phyloP scores from a whole-genome alignment of 64 coral and sea anemone species.

The Acropora yongei region DNA sequence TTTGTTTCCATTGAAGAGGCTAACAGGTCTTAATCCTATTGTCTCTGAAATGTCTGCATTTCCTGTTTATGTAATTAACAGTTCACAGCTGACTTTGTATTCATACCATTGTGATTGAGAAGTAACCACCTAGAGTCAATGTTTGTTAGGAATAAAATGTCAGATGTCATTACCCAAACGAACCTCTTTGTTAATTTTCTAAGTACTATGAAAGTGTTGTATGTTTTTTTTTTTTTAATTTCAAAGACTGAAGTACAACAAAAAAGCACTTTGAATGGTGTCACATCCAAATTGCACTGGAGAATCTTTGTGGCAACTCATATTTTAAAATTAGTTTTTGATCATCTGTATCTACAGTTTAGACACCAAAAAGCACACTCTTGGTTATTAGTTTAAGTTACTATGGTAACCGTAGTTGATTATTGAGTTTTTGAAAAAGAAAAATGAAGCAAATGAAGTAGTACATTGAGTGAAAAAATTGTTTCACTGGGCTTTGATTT shows the following conservation, averaged over 20 bases:
- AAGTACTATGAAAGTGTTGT: neutral
- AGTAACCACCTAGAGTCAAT: slow-evolving; percentile 3
- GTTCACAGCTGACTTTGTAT: slow-evolving; percentile 6
- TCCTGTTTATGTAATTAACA: slow-evolving; percentile 10
- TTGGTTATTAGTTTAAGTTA: too few species aligned
- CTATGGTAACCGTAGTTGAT: too few species aligned
- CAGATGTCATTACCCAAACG: neutral
- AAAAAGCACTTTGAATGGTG: too few species aligned
- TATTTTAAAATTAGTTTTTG: too few species aligned
- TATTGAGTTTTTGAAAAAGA: too few species aligned
- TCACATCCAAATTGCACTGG: too few species aligned
- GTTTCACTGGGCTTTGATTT: too few species aligned
- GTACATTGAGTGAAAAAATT: too few species aligned
- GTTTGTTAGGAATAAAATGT: neutral
- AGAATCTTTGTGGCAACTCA: too few species aligned
- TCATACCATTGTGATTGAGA: neutral
- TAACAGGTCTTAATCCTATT: neutral
- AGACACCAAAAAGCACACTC: too few species aligned
- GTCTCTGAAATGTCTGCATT: slow-evolving; percentile 20
- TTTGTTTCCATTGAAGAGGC: neutral
- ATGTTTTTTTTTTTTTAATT: neutral
- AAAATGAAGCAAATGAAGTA: too few species aligned
- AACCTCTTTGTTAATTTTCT: neutral
- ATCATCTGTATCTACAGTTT: too few species aligned
- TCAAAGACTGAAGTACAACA: neutral